phyloP scores from a whole-genome alignment of 2,888 invertebrate genomes.

The Teinopalpus imperialis region DNA sequence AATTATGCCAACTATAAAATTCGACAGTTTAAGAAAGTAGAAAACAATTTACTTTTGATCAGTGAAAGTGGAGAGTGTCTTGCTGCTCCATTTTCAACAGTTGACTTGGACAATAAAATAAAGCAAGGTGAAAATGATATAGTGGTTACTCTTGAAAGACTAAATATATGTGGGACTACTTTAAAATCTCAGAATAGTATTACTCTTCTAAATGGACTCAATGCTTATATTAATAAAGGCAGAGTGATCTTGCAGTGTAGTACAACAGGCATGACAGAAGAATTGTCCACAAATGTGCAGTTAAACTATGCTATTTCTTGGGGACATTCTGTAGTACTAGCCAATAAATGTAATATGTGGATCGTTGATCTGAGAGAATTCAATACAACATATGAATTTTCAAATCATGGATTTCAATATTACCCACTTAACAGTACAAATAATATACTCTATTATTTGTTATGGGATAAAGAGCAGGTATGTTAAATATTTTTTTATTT shows the following conservation, averaged over 20 bases:
- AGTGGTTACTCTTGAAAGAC: conserved; percentile 45
- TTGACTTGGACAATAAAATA: conserved; percentile 45
- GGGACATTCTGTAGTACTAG: conserved; percentile 49
- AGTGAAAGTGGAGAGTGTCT: conserved; percentile 64
- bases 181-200: conserved; percentile 24
- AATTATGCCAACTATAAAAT: conserved; percentile 52
- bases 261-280: conserved; percentile 50
- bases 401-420: conserved; percentile 41
- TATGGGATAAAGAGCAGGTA: conserved; percentile 54
- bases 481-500: conserved; percentile 26
- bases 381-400: conserved; percentile 48
- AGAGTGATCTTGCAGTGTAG: conserved; percentile 49
- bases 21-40: conserved; percentile 39
- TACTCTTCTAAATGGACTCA: conserved; percentile 43
- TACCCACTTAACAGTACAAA: conserved; percentile 50
- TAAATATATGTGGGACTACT: conserved; percentile 18
- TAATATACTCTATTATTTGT: conserved; percentile 57
- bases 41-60: conserved; percentile 44
- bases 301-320: conserved; percentile 48
- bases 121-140: conserved; percentile 39
- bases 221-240: conserved; percentile 41
- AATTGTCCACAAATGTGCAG: conserved; percentile 34
- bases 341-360: conserved; percentile 54
- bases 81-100: conserved; percentile 35
- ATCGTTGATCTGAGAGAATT: conserved; percentile 49